Base-by-base conservation (phyloP, 2,888 invertebrate genomes). In the Mythimna lalbum region DNA sequence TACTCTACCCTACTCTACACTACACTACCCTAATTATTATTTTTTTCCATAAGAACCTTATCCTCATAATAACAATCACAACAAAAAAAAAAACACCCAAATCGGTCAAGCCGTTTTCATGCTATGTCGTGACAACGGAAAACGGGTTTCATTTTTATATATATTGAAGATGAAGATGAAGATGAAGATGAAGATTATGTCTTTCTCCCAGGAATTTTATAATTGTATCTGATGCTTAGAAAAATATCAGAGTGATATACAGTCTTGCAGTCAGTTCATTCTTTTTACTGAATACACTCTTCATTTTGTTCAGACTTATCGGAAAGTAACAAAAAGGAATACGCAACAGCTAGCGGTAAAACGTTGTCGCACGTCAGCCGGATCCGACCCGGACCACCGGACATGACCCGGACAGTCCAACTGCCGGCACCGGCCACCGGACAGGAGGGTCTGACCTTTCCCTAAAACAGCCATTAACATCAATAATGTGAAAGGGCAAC, bases 391-490 rank as follows among this genome's bases (percentile, higher is more conserved):
- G 47, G 47, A 47, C 65, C 62, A 36, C 21, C 43, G 21, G 59
- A 70, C 52, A 43, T 12, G 17, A 31, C 17, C 19, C 33, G 47
- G 36, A 23, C 73, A 47, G 19, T 19, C 50, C 47, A 49, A 70
- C 64, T 47, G 33, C 17, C 27, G 56, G 21, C 64, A 49, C 19
- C 55, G n/a, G 61, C 64, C 57, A 36, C 12, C 47, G 12, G 4
- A 12, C 21, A n/a, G 23, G 53, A 50, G 31, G 17, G 43, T 27
- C 31, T 61, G 76, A 75, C 73, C 70, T 83, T 80, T 73, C 33
- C 81, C 73, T 76, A 69, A 81, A 83, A 68, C 61, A 60, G 50
- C 55, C 31, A 67, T 66, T 57, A 73, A 47, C 61, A 72, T 68
- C 61, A 69, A 72, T 70, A 68, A 57, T 69, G 31, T 63, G 61